These are phyloP conservation scores for Drosophila paramelanica DNA, from an alignment of 2,888 invertebrate species.

Conservation along the genomic window DNA sequence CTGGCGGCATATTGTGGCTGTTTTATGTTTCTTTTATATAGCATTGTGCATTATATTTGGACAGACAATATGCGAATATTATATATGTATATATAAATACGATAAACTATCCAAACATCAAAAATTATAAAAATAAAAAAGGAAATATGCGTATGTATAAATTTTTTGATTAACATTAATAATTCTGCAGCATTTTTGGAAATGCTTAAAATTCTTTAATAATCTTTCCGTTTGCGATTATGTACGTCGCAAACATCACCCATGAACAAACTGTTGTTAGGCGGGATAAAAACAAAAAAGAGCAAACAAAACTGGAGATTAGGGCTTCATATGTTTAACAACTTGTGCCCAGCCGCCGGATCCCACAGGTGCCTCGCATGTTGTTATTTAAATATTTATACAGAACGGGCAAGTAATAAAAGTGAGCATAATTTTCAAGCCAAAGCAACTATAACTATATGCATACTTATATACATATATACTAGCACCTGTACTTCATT, in stretches of 20 bases:
- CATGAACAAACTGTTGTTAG: background rate
- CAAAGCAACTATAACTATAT: conserved; percentile 29
- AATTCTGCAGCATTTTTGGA: background rate
- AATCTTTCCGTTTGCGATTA: conserved; percentile 4
- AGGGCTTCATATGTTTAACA: background rate
- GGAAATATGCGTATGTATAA: background rate
- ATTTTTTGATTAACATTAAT: background rate
- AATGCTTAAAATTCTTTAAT: background rate
- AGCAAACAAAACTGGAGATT: background rate
- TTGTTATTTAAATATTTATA: conserved; percentile 64
- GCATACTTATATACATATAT: background rate
- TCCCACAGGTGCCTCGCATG: conserved; percentile 66
- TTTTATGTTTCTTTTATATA: conserved; percentile 28
- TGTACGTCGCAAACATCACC: background rate
- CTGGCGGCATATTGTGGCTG: conserved; percentile 10
- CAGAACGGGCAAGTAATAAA: conserved; percentile 61
- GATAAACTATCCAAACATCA: background rate
- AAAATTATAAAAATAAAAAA: background rate
- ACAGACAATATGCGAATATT: background rate
- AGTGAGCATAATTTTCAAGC: conserved; percentile 65
- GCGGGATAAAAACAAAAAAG: background rate
- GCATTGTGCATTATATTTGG: background rate
- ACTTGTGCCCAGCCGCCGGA: conserved; percentile 20
- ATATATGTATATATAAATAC: background rate
- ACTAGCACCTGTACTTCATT: conserved; percentile 60